These are phyloP conservation scores for Bugula neritina DNA, from an alignment of 2,888 invertebrate genomes.

Conservation along the genomic window DNA sequence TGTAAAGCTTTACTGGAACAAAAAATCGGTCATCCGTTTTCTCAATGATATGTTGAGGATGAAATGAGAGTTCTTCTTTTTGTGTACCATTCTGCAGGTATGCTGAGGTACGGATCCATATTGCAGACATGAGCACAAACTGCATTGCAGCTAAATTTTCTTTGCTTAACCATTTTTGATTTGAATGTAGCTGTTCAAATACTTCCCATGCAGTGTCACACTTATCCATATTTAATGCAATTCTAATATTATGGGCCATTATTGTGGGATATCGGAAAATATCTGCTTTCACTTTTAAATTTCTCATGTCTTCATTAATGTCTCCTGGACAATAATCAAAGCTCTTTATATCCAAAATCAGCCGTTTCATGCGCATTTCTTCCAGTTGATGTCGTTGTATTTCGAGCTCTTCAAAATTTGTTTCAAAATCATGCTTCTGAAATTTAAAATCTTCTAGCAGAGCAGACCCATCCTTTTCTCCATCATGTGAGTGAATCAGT, in stretches of 20 bases:
- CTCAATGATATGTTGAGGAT: not conserved
- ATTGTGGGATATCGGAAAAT: slow-evolving; percentile 19
- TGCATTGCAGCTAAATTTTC: not conserved
- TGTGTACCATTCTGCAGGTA: slow-evolving; percentile 4
- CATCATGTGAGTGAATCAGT: not conserved
- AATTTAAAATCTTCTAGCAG: not conserved
- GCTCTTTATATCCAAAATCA: slow-evolving; percentile 7
- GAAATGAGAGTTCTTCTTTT: slow-evolving; percentile 15
- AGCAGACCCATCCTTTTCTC: not conserved
- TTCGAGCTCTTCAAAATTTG: not conserved
- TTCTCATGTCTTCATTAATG: not conserved
- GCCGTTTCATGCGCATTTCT: not conserved
- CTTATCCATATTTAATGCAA: not conserved
- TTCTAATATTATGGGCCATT: not conserved
- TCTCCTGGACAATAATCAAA: slow-evolving; percentile 9
- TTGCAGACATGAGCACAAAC: slow-evolving; percentile 21
- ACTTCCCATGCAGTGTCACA: slow-evolving; percentile 15
- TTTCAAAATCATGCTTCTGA: not conserved
- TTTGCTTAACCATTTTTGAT: not conserved
- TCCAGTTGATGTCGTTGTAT: not conserved
- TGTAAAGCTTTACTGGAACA: slow-evolving; percentile 18
- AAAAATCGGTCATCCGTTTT: not conserved
- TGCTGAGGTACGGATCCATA: slow-evolving; percentile 15
- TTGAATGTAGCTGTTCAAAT: not conserved
- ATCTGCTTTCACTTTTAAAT: not conserved